Percentiles rank a stretch among this genome's conserved stretches.
phyloP scores from a whole-genome alignment of 2,888 invertebrate genomes.

The Galerucella nymphaeae region DNA sequence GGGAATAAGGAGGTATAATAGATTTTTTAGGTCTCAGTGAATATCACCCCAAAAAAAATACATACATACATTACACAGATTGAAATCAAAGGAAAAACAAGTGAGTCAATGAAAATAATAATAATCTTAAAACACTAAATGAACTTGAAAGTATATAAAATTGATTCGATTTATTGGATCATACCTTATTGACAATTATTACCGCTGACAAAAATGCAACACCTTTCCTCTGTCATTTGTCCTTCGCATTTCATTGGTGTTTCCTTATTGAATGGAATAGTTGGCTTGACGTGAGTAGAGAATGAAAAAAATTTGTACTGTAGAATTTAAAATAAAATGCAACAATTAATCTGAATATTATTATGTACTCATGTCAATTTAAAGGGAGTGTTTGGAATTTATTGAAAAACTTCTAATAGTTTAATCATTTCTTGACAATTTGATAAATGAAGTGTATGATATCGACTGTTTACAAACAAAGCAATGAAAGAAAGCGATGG shows the following conservation, averaged over 20 bases:
- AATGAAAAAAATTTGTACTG: neutral
- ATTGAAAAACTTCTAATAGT: neutral
- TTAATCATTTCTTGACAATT: neutral
- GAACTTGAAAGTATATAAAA: neutral
- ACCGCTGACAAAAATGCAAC: neutral
- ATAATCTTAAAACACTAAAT: neutral
- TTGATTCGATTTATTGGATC: neutral
- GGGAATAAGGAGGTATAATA: too few relatives aligned
- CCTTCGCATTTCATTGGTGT: neutral
- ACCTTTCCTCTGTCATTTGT: slow-evolving; percentile 1
- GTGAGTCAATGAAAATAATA: too few relatives aligned
- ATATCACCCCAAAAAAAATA: too few relatives aligned
- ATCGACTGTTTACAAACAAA: neutral
- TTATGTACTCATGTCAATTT: neutral
- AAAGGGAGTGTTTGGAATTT: neutral
- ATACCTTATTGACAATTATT: neutral
- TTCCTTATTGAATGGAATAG: neutral
- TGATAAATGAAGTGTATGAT: neutral
- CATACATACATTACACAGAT: too few relatives aligned
- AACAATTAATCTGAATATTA: neutral
- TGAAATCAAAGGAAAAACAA: too few relatives aligned
- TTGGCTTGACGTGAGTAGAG: neutral
- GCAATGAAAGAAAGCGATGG: neutral
- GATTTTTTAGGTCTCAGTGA: too few relatives aligned
- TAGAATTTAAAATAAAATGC: neutral